Evolutionary conservation across 2,888 invertebrate species (phyloP), one percentile per base, ranked within the genome.

Genomic region (Nezara viridula): DNA sequence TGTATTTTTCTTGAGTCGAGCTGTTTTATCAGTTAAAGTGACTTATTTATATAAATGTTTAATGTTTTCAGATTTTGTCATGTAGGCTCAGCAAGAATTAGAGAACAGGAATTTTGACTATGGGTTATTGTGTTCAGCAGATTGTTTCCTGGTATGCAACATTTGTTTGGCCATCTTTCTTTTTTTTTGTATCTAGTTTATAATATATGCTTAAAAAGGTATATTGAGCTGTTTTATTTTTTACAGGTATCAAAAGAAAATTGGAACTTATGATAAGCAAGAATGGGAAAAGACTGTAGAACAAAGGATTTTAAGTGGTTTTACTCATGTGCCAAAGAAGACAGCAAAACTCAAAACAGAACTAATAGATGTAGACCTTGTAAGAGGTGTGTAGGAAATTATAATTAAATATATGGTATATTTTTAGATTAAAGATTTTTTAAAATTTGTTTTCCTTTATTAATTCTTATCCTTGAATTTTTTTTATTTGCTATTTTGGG

Each of bases 211-310:
- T 21, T 49, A n/a, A 9, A 19, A 24, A 50, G 16, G 44, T 44
- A n/a, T 85, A 7, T 49, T 85, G 86, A 37, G 14, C 89, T 37
- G 88, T 47, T 85, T 55, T 73, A 73, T 50, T 66, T 52, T 86
- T 91, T 89, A 92, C 92, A 97, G 98, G 97, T 98, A 98, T 94
- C 98, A 98, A 93, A 97, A 97, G 93, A 97, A 98, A 95, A 98
- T 99, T 93, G 98, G 98, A 92, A 97, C 97, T 47, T 98, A 98
- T 94, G 98, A 99, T 94, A 98, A 98, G 93, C 98, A 98, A 92
- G 96, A 97, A 95, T 99, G 98, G 98, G 99, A 99, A 93, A 97
- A 97, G 91, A 98, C 97, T 92, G 96, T 98, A 91, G 98, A 99
- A 92, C 97, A 97, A 93, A 95, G 97, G 92, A 97, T 98, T 92